Evolutionary conservation across 1,140 invertebrate genomes (phyloP).

Genomic region (Propsilocerus akamusi): DNA sequence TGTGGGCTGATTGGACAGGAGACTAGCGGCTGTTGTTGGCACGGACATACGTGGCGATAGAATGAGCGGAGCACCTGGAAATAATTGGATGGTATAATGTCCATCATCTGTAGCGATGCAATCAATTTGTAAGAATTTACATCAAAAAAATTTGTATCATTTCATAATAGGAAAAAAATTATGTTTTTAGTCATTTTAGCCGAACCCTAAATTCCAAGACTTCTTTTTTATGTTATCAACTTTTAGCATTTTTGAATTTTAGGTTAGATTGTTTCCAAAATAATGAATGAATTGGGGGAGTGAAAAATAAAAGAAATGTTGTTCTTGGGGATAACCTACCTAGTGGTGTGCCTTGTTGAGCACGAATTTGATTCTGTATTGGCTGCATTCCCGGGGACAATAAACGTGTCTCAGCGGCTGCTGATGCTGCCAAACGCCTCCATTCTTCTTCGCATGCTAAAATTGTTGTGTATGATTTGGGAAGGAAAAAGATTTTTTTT

Average conservation of each 20-base stretch:
- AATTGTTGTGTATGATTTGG: constrained; percentile 15
- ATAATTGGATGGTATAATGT: no score
- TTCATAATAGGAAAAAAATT: no score
- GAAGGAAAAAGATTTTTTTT: constrained; percentile 6
- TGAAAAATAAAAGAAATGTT: no score
- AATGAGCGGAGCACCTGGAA: constrained; percentile 54
- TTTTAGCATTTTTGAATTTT: no score
- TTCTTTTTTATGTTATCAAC: no score
- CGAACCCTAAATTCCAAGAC: no score
- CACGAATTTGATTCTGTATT: constrained; percentile 40
- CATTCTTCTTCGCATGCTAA: constrained; percentile 55
- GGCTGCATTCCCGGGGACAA: constrained; percentile 38
- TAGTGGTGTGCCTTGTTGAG: constrained; percentile 40
- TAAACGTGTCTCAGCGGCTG: constrained; percentile 51
- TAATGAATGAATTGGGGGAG: no score
- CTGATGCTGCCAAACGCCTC: constrained; percentile 53
- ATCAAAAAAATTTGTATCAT: no score
- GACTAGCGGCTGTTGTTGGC: constrained; percentile 52
- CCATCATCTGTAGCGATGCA: no score
- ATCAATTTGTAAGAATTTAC: no score
- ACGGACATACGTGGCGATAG: constrained; percentile 70
- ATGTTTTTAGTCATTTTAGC: no score
- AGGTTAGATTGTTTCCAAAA: no score
- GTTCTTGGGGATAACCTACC: constrained; percentile 19
- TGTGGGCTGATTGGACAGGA: constrained; percentile 49